Conservation (phyloP, 2,797 vertebrate species). For the Eremophila alpestris region DNA sequence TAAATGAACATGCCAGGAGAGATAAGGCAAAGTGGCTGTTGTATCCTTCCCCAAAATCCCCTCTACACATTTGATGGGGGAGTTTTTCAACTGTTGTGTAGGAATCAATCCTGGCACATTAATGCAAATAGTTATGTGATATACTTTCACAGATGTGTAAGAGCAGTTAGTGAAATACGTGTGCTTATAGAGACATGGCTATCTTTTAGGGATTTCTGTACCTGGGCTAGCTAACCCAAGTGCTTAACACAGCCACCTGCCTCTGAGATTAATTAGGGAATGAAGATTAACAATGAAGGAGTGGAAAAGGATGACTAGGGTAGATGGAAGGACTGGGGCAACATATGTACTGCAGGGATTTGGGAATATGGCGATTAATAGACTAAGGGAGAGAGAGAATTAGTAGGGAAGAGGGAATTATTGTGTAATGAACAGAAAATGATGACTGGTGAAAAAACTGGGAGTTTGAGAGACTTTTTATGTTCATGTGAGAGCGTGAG, state of each 20-base stretch:
- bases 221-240: background rate
- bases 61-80: background rate
- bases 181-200: background rate
- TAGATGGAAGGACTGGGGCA: background rate
- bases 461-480: background rate
- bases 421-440: background rate
- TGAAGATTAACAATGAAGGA: background rate
- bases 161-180: background rate
- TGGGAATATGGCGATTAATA: background rate
- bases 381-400: background rate
- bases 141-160: background rate
- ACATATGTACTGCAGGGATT: background rate
- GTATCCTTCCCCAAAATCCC: background rate
- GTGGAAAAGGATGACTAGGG: background rate
- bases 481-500: background rate
- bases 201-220: background rate
- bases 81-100: background rate
- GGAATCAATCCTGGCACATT: background rate
- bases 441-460: background rate
- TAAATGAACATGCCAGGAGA: background rate
- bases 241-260: background rate
- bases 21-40: background rate
- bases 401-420: background rate
- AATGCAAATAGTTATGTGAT: background rate
- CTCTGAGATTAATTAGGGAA: background rate